Base-by-base conservation (phyloP, 2,888 invertebrate species). In the Capitulum mitella region DNA sequence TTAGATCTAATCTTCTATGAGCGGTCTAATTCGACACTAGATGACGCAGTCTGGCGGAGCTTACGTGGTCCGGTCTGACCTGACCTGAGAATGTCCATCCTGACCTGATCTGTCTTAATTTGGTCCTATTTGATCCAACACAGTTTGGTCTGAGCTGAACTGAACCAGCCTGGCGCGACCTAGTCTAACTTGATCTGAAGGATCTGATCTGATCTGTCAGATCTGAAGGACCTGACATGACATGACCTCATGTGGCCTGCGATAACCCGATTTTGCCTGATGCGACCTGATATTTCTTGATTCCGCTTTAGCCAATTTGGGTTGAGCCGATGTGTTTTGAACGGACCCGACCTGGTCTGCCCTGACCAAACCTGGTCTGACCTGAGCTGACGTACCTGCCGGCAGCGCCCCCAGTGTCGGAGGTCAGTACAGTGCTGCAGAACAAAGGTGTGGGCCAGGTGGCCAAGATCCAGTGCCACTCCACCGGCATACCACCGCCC, bases 381-480 rank as follows among this genome's bases (percentile, higher is more conserved):
- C 40, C 74, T 54, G 32, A 74, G 32, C 40, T 77, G 70, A 16
- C 32, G n/a, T n/a, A n/a, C n/a, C n/a, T n/a, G n/a, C n/a, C n/a
- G n/a, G 29, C 85, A 92, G 92, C 91, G 77, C 87, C 90, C 54
- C 92, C 92, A 0, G 90, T 91, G 83, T 92, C 92, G n/a, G 88
- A 89, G 81, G 91, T 92, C 12, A 90, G 89, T 37, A 92, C 92
- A 0, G 87, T 89, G 81, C 89, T 91, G 77, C 91, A 92, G 84
- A 90, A 91, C 40, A 88, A 90, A 82, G 86, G 89, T 51, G 90
- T 91, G 0, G 90, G 91, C 1, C 89, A 91, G 83, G 90, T 90
- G 82, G 90, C 91, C 0, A 88, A 88, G 32, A 90, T 93, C 88
- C 89, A 89, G 81, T 93, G 92, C 84, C 91, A 92, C 84, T 91